Percentiles rank a stretch among this genome's conserved stretches.
Evolutionary conservation across 1,140 invertebrate genomes (phyloP).

Genomic region (Lordiphosa collinella): DNA sequence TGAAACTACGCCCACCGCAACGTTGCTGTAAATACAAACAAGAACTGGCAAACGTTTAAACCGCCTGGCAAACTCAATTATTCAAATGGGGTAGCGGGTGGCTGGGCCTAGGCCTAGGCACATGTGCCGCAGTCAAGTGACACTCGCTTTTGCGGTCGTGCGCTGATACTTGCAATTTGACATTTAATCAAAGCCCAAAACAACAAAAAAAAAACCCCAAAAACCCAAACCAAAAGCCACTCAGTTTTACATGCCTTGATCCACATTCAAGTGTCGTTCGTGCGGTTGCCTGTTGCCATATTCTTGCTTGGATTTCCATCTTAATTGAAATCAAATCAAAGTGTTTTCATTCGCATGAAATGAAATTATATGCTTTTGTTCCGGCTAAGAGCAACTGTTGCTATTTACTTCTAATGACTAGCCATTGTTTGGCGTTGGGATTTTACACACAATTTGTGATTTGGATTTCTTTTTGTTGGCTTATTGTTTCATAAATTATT

Average conservation of each 20-base stretch:
- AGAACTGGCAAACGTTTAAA: constrained; percentile 65
- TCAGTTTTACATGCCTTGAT: constrained; percentile 15
- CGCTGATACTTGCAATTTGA: constrained; percentile 61
- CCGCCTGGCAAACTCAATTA: constrained; percentile 60
- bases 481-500: constrained; percentile 68
- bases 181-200: constrained; percentile 61
- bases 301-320: constrained; percentile 48
- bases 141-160: constrained; percentile 42
- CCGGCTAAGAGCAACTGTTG: constrained; percentile 29
- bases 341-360: constrained; percentile 63
- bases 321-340: constrained; percentile 78
- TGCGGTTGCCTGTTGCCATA: constrained; percentile 16
- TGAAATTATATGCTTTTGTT: constrained; percentile 63
- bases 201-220: constrained; percentile 5
- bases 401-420: constrained; percentile 51
- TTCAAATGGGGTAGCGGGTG: constrained; percentile 40
- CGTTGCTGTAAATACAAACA: constrained; percentile 32
- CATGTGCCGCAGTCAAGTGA: constrained; percentile 42
- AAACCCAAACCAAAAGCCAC: constrained; percentile 19
- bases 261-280: constrained; percentile 5
- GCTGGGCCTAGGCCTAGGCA: constrained; percentile 18
- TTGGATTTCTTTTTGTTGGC: constrained; percentile 38
- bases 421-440: constrained; percentile 48
- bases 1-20: constrained; percentile 60
- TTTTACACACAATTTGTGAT: constrained; percentile 69